Evolutionary conservation across 2,113 vertebrate species (phyloP), one percentile per base, ranked within the genome.

Genomic region (Arothron firmamentum): DNA sequence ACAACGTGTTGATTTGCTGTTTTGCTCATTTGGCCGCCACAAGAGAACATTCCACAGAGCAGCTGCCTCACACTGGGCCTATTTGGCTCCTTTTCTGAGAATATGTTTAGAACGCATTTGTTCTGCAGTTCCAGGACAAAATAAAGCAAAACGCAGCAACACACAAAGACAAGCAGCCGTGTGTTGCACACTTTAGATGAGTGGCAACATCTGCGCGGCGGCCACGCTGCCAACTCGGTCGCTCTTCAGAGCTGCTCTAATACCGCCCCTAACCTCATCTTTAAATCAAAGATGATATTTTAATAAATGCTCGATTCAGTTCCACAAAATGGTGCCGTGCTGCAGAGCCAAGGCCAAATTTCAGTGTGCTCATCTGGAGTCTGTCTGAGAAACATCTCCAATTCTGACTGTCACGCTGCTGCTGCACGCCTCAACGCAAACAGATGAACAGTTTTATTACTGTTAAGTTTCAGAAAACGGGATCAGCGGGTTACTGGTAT

Each of bases 181-280:
- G 75, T 5, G 49, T 65, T 21, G 51, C 59, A 49, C 25, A 53
- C 48, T 64, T 82, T 82, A 75, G 81, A 51, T 48, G 57, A 65
- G 71, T 79, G 72, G 56, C 57, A 25, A 62, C 84, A 80, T 77
- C 77, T 84, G 84, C 56, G 79, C 70, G 67, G 57, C 59, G 78
- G 80, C 71, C 56, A 49, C 59, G 56, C 57, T 64, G 50, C n/a
- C n/a, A n/a, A n/a, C n/a, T n/a, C n/a, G n/a, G n/a, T n/a, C n/a
- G n/a, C n/a, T n/a, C n/a, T 76, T 79, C 52, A 62, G 21, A 14
- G 58, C 48, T n/a, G 62, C 41, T 28, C 25, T 28, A 28, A 56
- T 5, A 45, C 38, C 43, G 65, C 59, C 75, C 59, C 52, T 52
- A 53, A 78, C 6, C 1, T 56, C 54, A 56, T 38, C 63, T 53